Evolutionary conservation across 1,140 invertebrate species (phyloP).

Genomic region (Drosophila azteca): DNA sequence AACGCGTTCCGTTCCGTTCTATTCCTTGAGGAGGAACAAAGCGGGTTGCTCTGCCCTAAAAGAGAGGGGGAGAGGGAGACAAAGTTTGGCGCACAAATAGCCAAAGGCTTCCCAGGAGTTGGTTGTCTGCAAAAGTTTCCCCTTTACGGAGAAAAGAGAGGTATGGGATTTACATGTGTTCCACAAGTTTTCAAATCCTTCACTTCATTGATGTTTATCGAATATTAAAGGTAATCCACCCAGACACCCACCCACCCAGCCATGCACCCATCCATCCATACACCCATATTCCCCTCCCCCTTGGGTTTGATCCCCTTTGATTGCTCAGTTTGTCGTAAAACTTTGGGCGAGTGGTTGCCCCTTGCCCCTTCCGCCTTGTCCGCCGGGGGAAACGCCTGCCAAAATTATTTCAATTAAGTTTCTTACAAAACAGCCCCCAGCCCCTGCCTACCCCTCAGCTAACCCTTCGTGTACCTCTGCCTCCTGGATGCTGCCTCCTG

Average conservation of each 20-base stretch:
- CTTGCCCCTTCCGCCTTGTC: not conserved
- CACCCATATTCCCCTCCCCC: not conserved
- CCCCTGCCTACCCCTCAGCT: not conserved
- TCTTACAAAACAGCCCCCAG: slow-evolving; percentile 53
- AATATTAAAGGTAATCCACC: slow-evolving; percentile 48
- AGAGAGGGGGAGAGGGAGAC: not conserved
- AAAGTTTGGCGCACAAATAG: slow-evolving; percentile 66
- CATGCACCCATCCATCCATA: not conserved
- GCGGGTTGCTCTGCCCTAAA: not conserved
- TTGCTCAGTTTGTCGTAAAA: slow-evolving; percentile 64
- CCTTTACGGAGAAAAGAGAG: slow-evolving; percentile 1
- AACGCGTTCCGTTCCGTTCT: slow-evolving; percentile 44
- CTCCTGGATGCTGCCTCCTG: not conserved
- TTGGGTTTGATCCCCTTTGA: slow-evolving; percentile 62
- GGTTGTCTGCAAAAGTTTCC: slow-evolving; percentile 49
- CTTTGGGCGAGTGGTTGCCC: slow-evolving; percentile 27
- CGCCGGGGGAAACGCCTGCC: slow-evolving; percentile 36
- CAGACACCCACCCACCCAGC: slow-evolving; percentile 7
- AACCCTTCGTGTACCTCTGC: not conserved
- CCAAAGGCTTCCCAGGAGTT: slow-evolving; percentile 41
- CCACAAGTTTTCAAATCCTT: too few species aligned
- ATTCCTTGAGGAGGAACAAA: not conserved
- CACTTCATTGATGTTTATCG: slow-evolving; percentile 40
- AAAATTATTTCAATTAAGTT: slow-evolving; percentile 80
- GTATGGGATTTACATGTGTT: slow-evolving; percentile 34